These are phyloP conservation scores for Actinia tenebrosa DNA, from an alignment of 64 coral and sea anemone genomes.

Conservation along the genomic window DNA sequence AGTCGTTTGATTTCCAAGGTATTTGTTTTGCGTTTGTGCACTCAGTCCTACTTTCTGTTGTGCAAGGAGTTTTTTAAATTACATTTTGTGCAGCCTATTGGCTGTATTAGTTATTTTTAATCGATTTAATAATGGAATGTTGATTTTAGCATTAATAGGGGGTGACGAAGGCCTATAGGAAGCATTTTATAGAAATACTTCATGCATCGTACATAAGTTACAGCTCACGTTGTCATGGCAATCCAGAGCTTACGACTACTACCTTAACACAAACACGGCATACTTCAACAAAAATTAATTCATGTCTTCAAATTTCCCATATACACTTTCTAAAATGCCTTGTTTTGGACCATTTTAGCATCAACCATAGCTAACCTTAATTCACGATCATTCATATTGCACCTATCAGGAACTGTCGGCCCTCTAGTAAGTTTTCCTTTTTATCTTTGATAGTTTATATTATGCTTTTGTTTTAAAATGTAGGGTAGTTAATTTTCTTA, in stretches of 20 bases:
- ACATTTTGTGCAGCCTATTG: not conserved
- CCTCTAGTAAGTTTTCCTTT: not conserved
- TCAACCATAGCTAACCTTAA: not conserved
- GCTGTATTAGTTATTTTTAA: not conserved
- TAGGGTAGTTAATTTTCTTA: constrained; percentile 13
- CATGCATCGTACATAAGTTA: constrained; percentile 10
- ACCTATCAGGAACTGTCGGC: not conserved
- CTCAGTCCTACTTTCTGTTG: not conserved
- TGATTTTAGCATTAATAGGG: not conserved
- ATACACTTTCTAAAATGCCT: not conserved
- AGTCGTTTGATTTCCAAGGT: not conserved
- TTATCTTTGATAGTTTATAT: constrained; percentile 4
- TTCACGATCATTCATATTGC: not conserved
- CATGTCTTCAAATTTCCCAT: no score
- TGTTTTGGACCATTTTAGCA: not conserved
- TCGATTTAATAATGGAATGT: not conserved
- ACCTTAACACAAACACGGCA: not conserved
- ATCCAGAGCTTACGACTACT: not conserved
- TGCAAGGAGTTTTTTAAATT: not conserved
- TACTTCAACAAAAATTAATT: not conserved
- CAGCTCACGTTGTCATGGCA: not conserved
- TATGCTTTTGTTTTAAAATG: not conserved
- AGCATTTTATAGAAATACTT: not conserved
- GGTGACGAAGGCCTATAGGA: not conserved
- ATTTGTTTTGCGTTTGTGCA: not conserved